A percentile compares a stretch with the other conserved stretches of the same genome.
Evolutionary conservation across 2,113 vertebrate species (phyloP).

Genomic region (Zosterops borbonicus): DNA sequence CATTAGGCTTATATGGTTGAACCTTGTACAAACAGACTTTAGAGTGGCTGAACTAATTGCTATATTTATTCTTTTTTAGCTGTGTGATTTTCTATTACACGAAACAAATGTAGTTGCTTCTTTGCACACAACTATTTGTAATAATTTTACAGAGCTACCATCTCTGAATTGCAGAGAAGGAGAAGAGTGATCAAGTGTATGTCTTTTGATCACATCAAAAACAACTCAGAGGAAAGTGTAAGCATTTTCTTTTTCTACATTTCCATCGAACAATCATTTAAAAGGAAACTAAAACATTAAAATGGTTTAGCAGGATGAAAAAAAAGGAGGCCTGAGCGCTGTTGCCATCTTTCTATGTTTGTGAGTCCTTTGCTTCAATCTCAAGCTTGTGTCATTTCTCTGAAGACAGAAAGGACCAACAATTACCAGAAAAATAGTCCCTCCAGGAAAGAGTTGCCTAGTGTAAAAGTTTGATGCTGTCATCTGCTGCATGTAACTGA

Average conservation of each 20-base stretch:
- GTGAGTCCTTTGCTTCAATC: not conserved
- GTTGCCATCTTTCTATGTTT: not conserved
- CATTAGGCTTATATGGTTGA: not conserved
- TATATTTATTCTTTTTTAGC: slow-evolving; percentile 2
- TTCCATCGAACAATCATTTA: not conserved
- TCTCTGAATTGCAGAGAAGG: not conserved
- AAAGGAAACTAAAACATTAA: not conserved
- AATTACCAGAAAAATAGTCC: not conserved
- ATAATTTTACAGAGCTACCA: not conserved
- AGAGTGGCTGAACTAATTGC: not conserved
- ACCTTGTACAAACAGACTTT: not conserved
- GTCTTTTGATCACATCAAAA: not conserved
- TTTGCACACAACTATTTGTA: not conserved
- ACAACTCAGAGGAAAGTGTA: not conserved
- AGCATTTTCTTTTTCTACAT: not conserved
- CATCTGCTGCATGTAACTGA: not conserved
- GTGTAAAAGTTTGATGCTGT: not conserved
- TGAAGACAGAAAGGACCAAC: not conserved
- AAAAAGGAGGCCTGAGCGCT: not conserved
- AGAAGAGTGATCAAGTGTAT: not conserved
- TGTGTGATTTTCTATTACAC: not conserved
- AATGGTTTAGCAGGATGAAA: not conserved
- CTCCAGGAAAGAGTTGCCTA: not conserved
- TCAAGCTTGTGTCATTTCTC: not conserved
- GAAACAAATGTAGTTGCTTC: not conserved